Percentiles rank a stretch among this genome's conserved stretches.
These are phyloP conservation scores for Piscicola geometra DNA, from an alignment of 2,888 invertebrate species.

Conservation along the genomic window DNA sequence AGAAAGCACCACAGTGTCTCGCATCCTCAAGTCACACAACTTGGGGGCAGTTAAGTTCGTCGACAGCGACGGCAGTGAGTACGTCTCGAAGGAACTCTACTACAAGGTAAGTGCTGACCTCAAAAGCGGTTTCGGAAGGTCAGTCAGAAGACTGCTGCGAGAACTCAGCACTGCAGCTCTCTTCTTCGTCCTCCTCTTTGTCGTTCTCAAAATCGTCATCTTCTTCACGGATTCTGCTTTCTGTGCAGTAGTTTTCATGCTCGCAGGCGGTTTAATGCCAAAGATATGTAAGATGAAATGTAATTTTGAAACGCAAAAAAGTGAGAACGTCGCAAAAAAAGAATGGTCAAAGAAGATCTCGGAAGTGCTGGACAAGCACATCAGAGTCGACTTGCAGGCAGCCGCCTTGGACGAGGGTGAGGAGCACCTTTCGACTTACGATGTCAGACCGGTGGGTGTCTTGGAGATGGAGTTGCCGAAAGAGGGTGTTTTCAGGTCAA, in stretches of 20 bases:
- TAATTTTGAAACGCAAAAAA: neutral
- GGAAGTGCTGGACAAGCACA: constrained; percentile 44
- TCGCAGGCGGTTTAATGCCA: constrained; percentile 38
- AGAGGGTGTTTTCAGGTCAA: constrained; percentile 36
- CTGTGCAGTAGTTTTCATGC: constrained; percentile 32
- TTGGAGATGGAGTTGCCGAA: constrained; percentile 44
- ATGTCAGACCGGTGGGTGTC: constrained; percentile 45
- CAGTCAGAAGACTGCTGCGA: constrained; percentile 37
- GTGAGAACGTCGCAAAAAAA: constrained; percentile 12
- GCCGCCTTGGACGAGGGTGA: constrained; percentile 40
- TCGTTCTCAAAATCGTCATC: constrained; percentile 38
- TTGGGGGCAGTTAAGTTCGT: constrained; percentile 46
- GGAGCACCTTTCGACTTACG: constrained; percentile 44
- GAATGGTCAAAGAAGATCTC: constrained; percentile 45
- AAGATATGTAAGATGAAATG: constrained; percentile 38
- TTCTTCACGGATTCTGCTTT: constrained; percentile 37
- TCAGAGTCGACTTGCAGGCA: constrained; percentile 43
- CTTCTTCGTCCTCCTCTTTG: constrained; percentile 40
- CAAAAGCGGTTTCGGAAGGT: constrained; percentile 42
- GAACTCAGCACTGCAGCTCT: constrained; percentile 37
- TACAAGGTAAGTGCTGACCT: constrained; percentile 44
- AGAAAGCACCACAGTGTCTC: constrained; percentile 37
- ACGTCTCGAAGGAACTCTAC: constrained; percentile 45
- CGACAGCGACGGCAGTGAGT: constrained; percentile 45
- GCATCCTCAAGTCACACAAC: constrained; percentile 45